Percentiles rank a stretch among this genome's conserved stretches.
Evolutionary conservation across 30 jellyfish, hydroid and myxozoan species (phyloP).

Genomic region (Cassiopea andromeda): DNA sequence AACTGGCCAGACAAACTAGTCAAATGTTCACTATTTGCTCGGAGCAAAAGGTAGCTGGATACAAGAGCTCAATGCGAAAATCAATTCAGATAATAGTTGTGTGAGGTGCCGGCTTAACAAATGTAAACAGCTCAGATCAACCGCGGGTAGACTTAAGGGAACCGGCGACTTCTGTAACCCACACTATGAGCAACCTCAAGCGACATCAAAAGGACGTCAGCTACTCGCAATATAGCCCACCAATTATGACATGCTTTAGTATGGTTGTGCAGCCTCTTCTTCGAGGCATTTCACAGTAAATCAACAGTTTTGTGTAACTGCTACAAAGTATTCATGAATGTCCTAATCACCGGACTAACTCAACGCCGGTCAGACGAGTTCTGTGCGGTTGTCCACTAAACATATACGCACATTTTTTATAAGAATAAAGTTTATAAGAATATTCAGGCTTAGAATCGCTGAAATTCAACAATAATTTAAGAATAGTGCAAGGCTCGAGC

Average conservation of each 20-base stretch:
- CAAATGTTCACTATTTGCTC: conserved; percentile 17
- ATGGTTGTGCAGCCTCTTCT: neutral
- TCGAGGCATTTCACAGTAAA: neutral
- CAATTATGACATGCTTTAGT: conserved; percentile 24
- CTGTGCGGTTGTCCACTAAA: no score
- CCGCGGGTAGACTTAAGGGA: conserved; percentile 74
- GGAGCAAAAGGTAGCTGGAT: conserved; percentile 21
- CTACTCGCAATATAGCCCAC: conserved; percentile 32
- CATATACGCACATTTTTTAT: no score
- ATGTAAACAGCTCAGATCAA: conserved; percentile 61
- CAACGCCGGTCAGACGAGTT: no score
- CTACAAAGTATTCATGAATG: neutral
- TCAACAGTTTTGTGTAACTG: neutral
- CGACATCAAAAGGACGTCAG: conserved; percentile 45
- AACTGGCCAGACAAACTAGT: conserved; percentile 13
- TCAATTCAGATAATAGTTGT: conserved; percentile 46
- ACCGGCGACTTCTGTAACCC: conserved; percentile 54
- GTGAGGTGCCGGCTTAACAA: conserved; percentile 82
- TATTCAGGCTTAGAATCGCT: no score
- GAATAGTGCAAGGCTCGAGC: no score
- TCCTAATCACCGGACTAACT: no score
- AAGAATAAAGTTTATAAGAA: no score
- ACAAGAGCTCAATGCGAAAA: conserved; percentile 30
- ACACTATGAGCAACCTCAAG: conserved; percentile 61
- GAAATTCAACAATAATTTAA: no score